These are phyloP conservation scores for Cynaeus angustus DNA, from an alignment of 2,888 invertebrate genomes.

Conservation along the genomic window DNA sequence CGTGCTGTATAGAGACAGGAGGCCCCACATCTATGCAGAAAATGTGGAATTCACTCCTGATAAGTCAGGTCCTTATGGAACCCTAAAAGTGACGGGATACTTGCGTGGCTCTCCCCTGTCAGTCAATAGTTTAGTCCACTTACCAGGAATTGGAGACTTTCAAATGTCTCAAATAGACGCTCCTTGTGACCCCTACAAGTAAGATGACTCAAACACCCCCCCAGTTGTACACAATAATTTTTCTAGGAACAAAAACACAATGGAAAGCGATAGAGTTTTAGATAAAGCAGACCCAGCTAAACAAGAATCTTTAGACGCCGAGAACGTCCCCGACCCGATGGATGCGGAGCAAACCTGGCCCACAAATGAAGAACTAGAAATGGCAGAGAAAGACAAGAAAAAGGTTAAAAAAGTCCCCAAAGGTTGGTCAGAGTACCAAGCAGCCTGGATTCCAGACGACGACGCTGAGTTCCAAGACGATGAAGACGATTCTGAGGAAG, in stretches of 20 bases:
- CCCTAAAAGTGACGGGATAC: conserved; percentile 89
- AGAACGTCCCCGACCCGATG: conserved; percentile 91
- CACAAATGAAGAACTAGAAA: conserved; percentile 90
- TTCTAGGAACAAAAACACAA: conserved; percentile 48
- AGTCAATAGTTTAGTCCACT: conserved; percentile 91
- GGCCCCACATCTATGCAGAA: conserved; percentile 91
- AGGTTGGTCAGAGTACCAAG: conserved; percentile 98
- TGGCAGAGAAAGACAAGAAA: conserved; percentile 78
- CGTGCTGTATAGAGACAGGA: conserved; percentile 83
- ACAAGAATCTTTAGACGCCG: conserved; percentile 84
- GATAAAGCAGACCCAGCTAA: conserved; percentile 78
- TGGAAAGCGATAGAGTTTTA: conserved; percentile 66
- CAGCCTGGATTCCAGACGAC: conserved; percentile 90
- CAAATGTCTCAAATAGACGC: conserved; percentile 89
- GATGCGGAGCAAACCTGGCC: conserved; percentile 98
- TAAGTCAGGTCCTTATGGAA: conserved; percentile 74
- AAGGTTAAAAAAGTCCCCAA: conserved; percentile 89
- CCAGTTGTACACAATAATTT: neutral
- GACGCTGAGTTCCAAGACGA: conserved; percentile 74
- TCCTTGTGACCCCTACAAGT: conserved; percentile 80
- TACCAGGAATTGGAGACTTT: conserved; percentile 94
- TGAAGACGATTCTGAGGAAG: conserved; percentile 73
- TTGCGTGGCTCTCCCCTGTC: conserved; percentile 87
- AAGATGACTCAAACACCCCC: conserved; percentile 72
- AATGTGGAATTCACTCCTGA: conserved; percentile 79